phyloP scores from a whole-genome alignment of 2,888 invertebrate species.

The Petrolisthes manimaculis region DNA sequence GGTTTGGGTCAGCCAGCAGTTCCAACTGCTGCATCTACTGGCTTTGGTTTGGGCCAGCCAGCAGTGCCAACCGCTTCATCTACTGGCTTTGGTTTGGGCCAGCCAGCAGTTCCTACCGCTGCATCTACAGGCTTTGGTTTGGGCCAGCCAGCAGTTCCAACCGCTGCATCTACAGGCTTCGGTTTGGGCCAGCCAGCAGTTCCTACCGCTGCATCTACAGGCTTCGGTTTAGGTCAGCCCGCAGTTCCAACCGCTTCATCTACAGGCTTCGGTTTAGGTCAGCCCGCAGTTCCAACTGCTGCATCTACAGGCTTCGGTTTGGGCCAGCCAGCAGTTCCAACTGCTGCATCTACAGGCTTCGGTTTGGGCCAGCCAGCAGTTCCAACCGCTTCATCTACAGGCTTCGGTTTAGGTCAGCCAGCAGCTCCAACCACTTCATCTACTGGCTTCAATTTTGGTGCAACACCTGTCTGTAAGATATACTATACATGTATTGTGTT shows the following conservation, averaged over 20 bases:
- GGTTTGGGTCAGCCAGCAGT: constrained; percentile 17
- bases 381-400: neutral
- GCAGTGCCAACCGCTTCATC: neutral
- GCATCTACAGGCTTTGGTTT: neutral
- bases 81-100: constrained; percentile 16
- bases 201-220: neutral
- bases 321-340: constrained; percentile 3
- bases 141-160: neutral
- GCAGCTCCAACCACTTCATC: constrained; percentile 2
- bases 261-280: constrained; percentile 5
- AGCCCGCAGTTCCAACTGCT: neutral
- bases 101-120: constrained; percentile 10
- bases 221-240: neutral
- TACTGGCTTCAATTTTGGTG: neutral
- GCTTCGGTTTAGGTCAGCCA: constrained; percentile 14
- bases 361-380: constrained; percentile 17
- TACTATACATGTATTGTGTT: too few species aligned
- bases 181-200: constrained; percentile 15
- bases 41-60: neutral
- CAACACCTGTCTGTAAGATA: neutral
- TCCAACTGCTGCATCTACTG: neutral
- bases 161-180: neutral
- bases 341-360: neutral
- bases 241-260: constrained; percentile 1
- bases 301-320: neutral